Evolutionary conservation across 1,140 invertebrate species (phyloP), one percentile per base, ranked within the genome.

Genomic region (Pseudomyrmex cubaensis): DNA sequence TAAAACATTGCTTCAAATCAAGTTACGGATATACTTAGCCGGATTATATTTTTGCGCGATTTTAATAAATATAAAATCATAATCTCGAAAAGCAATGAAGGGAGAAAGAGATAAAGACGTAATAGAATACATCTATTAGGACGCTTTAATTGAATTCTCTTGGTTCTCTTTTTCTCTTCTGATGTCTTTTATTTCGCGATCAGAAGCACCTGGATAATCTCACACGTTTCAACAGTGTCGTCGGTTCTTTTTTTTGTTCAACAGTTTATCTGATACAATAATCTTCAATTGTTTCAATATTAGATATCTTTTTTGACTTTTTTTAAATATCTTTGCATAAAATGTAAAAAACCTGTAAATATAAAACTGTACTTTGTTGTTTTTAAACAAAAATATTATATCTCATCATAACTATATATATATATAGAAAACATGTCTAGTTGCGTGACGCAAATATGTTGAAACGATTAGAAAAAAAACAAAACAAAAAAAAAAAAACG

Each of bases 91-190:
- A 54, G 67, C 50, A 70, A 70, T 54, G 54, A 13, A 54, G 8
- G 7, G 50, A 35, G 35, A 70, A 12, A 54, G 3, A 20, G 50
- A 70, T 70, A 70, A 54, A 15, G 22, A 25, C 67, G 13, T 35
- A 70, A 70, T 52, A 35, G 50, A 35, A 35, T 20, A 25, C 52
- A 70, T 70, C 67, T 70, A 70, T 70, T 70, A 70, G 50, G 15
- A 25, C 13, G 22, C 20, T 70, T 54, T 70, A 70, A 70, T 70
- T 70, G 67, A 70, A 70, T 70, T 70, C 15, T 70, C 5, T 15
- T 54, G 35, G 17, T 48, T 13, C 13, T 66, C 17, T 12, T 66
- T 48, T 66, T 22, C 17, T 66, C n/a, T 22, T 17, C 25, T 20
- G 1, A 17, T 35, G 22, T 56, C 67, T 56, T 35, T 46, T 76